A percentile compares a stretch with the other conserved stretches of the same genome.
Conservation (phyloP, 1,140 invertebrate species). For the Neelides sp. region DNA sequence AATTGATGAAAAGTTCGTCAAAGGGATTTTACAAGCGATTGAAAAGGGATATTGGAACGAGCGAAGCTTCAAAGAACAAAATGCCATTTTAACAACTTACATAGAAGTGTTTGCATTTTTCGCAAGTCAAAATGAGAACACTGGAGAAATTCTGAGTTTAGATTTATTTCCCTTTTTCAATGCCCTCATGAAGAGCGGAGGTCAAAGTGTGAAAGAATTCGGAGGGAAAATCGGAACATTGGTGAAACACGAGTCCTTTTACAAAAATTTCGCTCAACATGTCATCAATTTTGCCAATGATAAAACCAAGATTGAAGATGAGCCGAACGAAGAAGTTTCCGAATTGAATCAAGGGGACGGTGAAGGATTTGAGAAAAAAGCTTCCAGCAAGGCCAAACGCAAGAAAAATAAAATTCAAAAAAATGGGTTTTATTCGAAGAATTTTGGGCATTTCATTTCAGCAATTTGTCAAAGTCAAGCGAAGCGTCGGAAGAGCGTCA, state of each 20-base stretch:
- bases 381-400: not conserved
- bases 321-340: too few species aligned
- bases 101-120: conserved; percentile 1
- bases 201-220: conserved; percentile 3
- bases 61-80: conserved; percentile 2
- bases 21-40: not conserved
- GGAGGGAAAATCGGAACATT: not conserved
- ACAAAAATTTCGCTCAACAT: not conserved
- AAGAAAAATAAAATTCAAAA: not conserved
- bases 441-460: too few species aligned
- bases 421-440: conserved; percentile 4
- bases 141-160: not conserved
- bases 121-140: not conserved
- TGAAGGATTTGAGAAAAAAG: not conserved
- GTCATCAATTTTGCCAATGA: too few species aligned
- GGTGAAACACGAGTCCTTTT: conserved; percentile 9
- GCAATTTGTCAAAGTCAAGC: too few species aligned
- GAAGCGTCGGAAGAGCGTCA: too few species aligned
- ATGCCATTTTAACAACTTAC: conserved; percentile 6
- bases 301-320: too few species aligned
- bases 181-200: not conserved
- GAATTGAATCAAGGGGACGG: too few species aligned
- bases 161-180: conserved; percentile 1
- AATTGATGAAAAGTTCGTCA: conserved; percentile 4
- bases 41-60: not conserved